Evolutionary conservation across 2,113 vertebrate species (phyloP).

Genomic region (Tricholaema leucomelas): DNA sequence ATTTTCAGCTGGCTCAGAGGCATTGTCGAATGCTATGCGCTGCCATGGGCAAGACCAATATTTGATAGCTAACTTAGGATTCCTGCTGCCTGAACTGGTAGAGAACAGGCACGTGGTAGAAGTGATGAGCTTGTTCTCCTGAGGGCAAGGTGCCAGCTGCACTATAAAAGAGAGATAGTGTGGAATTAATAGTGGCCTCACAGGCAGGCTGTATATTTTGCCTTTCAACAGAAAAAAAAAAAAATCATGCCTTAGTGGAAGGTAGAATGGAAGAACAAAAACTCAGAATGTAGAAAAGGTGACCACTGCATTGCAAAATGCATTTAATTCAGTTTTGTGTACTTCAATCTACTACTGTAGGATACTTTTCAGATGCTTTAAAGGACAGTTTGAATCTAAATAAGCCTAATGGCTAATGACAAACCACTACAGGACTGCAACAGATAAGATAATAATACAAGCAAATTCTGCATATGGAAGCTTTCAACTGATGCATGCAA

Average conservation of each 20-base stretch:
- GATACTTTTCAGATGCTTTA: not conserved
- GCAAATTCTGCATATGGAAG: not conserved
- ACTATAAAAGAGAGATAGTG: constrained; percentile 64
- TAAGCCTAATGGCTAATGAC: not conserved
- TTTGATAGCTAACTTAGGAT: constrained; percentile 62
- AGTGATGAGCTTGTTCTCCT: constrained; percentile 67
- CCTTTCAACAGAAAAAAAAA: constrained; percentile 54
- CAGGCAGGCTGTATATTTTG: constrained; percentile 54
- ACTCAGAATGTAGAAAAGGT: not conserved
- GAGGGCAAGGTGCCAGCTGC: constrained; percentile 71
- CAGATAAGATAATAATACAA: not conserved
- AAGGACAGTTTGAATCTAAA: not conserved
- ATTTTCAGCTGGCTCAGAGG: constrained; percentile 65
- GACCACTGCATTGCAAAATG: not conserved
- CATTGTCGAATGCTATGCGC: constrained; percentile 26
- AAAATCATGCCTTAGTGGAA: constrained; percentile 35
- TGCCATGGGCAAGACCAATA: constrained; percentile 55
- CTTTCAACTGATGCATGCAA: not conserved
- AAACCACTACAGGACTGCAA: not conserved
- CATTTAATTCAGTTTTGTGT: constrained; percentile 2
- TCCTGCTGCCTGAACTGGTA: constrained; percentile 65
- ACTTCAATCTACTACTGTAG: not conserved
- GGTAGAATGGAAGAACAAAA: not conserved
- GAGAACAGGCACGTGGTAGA: constrained; percentile 68
- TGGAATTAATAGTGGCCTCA: constrained; percentile 72